Percentiles rank a stretch among this genome's conserved stretches.
Conservation (phyloP, 2,888 invertebrate genomes). For the Eupithecia dodoneata region DNA sequence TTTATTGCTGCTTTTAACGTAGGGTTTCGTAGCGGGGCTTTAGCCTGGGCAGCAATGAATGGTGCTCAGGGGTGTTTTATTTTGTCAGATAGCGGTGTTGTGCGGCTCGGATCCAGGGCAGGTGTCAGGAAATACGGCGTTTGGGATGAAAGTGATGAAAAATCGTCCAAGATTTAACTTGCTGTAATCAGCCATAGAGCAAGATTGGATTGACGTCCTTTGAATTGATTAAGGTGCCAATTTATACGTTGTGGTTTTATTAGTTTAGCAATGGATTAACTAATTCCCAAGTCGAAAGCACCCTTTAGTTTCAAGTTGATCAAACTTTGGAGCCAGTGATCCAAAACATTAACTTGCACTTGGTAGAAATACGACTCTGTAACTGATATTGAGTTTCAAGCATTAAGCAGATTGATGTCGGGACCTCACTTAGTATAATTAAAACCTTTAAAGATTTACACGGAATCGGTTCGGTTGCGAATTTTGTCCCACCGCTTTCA, state of each 20-base stretch:
- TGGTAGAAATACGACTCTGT: constrained; percentile 22
- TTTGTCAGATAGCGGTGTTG: constrained; percentile 38
- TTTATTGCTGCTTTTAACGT: constrained; percentile 52
- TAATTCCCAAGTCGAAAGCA: constrained; percentile 36
- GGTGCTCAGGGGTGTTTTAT: constrained; percentile 52
- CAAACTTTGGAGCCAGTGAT: neutral
- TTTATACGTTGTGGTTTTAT: constrained; percentile 1
- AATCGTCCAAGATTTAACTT: neutral
- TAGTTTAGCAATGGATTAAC: constrained; percentile 3
- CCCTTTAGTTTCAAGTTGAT: constrained; percentile 6
- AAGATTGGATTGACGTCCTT: neutral
- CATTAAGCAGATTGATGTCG: constrained; percentile 78
- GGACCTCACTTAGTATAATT: constrained; percentile 75
- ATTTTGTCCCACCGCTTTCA: constrained; percentile 57
- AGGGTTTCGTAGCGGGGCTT: constrained; percentile 48
- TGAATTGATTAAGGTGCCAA: neutral
- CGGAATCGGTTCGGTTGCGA: constrained; percentile 59
- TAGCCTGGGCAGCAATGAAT: constrained; percentile 59
- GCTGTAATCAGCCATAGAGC: neutral
- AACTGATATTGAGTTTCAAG: constrained; percentile 47
- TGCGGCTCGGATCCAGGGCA: constrained; percentile 21
- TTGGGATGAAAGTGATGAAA: neutral
- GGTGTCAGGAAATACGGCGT: constrained; percentile 30
- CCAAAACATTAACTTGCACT: constrained; percentile 8
- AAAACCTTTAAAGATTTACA: constrained; percentile 75